Evolutionary conservation across 2,888 invertebrate genomes (phyloP).

Genomic region (Temnothorax ravouxi): DNA sequence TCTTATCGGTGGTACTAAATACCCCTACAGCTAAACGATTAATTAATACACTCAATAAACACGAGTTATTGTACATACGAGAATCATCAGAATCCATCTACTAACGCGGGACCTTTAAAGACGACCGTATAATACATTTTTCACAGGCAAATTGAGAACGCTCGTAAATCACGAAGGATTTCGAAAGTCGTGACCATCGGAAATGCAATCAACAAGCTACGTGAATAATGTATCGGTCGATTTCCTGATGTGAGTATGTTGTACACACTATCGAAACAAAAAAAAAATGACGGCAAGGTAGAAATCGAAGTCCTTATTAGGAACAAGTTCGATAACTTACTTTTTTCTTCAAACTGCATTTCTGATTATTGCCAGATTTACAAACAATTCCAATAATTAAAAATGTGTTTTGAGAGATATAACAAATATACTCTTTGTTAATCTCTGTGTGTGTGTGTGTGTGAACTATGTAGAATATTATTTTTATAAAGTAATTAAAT

Average conservation of each 20-base stretch:
- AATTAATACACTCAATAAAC: slow-evolving; percentile 8
- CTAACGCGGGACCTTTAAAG: background rate
- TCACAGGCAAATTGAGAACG: slow-evolving; percentile 16
- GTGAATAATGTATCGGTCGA: slow-evolving; percentile 27
- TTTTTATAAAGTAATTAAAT: background rate
- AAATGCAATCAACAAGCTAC: slow-evolving; percentile 1
- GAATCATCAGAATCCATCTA: slow-evolving; percentile 26
- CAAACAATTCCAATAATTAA: background rate
- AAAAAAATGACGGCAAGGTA: background rate
- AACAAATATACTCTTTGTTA: background rate
- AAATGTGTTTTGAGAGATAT: background rate
- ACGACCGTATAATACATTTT: background rate
- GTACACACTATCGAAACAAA: background rate
- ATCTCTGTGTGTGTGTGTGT: no score
- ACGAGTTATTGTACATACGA: background rate
- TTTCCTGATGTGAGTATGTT: background rate
- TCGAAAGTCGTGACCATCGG: background rate
- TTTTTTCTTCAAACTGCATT: background rate
- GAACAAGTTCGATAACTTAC: background rate
- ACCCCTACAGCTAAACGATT: slow-evolving; percentile 2
- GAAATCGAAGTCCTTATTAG: background rate
- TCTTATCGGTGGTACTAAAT: background rate
- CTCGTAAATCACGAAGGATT: slow-evolving; percentile 38
- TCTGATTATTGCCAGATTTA: background rate
- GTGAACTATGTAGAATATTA: no score